Percentiles rank a stretch among this genome's conserved stretches.
Conservation (phyloP, 2,888 invertebrate species). For the Poecilus cupreus region DNA sequence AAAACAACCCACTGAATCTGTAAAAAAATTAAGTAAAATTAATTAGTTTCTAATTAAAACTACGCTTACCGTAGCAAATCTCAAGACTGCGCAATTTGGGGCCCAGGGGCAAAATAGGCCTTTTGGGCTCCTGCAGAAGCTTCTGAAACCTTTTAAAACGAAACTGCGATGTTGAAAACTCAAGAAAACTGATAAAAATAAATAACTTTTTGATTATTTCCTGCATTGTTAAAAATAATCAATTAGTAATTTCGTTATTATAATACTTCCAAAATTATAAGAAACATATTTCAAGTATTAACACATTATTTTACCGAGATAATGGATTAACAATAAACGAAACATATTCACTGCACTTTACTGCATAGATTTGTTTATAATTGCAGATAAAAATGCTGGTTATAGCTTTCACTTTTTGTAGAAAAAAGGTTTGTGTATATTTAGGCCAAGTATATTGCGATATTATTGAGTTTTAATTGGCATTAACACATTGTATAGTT, state of each 20-base stretch:
- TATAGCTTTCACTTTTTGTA: neutral
- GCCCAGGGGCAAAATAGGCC: neutral
- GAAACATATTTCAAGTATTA: no score
- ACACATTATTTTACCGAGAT: no score
- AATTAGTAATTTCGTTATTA: no score
- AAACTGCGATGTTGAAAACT: neutral
- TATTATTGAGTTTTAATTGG: no score
- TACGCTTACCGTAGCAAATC: slow-evolving; percentile 50
- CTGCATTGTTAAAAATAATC: no score
- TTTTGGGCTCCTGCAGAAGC: neutral
- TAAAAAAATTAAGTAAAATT: slow-evolving; percentile 61
- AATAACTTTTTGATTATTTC: neutral
- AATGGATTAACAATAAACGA: no score
- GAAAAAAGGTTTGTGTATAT: slow-evolving; percentile 5
- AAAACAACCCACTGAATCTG: slow-evolving; percentile 77
- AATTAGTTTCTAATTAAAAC: no score
- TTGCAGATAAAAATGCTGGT: neutral
- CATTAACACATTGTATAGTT: no score
- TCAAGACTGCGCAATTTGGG: slow-evolving; percentile 33
- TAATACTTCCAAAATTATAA: no score
- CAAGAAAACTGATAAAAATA: neutral
- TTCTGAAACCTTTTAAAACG: slow-evolving; percentile 20
- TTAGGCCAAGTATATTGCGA: neutral
- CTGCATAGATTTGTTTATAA: neutral
- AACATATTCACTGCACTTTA: neutral